A percentile compares a stretch with the other conserved stretches of the same genome.
Conservation (phyloP, 2,888 invertebrate genomes). For the Lasioglossum vierecki region DNA sequence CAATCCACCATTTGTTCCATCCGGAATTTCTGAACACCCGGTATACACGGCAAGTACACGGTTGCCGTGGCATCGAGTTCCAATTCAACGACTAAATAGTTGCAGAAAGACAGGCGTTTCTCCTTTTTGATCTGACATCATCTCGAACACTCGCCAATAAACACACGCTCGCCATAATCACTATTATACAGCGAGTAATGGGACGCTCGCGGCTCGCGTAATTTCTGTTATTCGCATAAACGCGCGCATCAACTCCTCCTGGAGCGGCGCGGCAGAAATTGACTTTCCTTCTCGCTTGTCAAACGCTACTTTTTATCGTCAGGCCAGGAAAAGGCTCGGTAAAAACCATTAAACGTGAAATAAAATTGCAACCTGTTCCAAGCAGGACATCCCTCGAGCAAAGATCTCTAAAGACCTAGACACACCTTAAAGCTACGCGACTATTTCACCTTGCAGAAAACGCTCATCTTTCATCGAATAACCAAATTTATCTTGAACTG, state of each 20-base stretch:
- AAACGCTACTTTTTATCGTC: slow-evolving; percentile 11
- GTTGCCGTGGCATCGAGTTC: neutral
- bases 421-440: neutral
- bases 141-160: slow-evolving; percentile 7
- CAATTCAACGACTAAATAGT: neutral
- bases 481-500: neutral
- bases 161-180: slow-evolving; percentile 16
- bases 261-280: slow-evolving; percentile 19
- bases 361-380: neutral
- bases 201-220: slow-evolving; percentile 22
- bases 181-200: slow-evolving; percentile 19
- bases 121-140: neutral
- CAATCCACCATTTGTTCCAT: neutral
- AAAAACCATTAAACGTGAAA: neutral
- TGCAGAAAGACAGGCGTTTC: neutral
- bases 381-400: neutral
- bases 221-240: slow-evolving; percentile 45
- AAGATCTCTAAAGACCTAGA: neutral
- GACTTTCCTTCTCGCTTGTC: slow-evolving; percentile 41
- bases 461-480: neutral
- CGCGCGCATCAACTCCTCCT: slow-evolving; percentile 25
- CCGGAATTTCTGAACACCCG: neutral
- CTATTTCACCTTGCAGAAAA: neutral
- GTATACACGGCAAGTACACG: neutral
- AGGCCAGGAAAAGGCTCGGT: neutral